Base-by-base conservation (phyloP, 1,140 invertebrate species). In the Steinernema khuongi region DNA sequence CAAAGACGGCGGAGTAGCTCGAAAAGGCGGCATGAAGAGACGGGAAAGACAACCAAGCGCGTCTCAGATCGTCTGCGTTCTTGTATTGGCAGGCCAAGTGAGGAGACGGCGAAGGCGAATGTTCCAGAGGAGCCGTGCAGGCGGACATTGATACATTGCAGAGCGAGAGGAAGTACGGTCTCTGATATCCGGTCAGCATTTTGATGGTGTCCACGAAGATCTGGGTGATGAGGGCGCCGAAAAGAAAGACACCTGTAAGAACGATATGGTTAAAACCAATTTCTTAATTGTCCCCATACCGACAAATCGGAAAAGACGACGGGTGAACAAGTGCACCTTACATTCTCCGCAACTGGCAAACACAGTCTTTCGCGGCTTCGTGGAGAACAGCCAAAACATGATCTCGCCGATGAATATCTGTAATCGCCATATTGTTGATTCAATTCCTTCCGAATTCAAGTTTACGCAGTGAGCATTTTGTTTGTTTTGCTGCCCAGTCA, bases 381-480 rank as follows among this genome's bases (percentile, higher is more conserved):
- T 83, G 22, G 84, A 85, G 72, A 84, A 84, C 17, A 84, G 69
- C 83, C 83, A 84, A 73, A 84, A 84, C 81, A 84, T 84, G 2
- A 85, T 68, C 73, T 84, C 83, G 72, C 83, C 83, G 36, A 84
- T 80, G 31, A 85, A 75, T 14, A 84, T 85, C 82, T 83, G 33
- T 30, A 83, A 83, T 30, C 60, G 19, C 41, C n/a, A 11, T 30
- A 17, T 78, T 76, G 31, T 29, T 68, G 14, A 77, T 43, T 1
- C n/a, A 17, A 19, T 73, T 29, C 17, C 31, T 70, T 31, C 14
- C 11, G 4, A 70, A 22, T 1, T 22, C 28, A 73, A 26, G 30
- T 73, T 71, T 30, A n/a, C 68, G 7, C 11, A 31, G 28, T 30
- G 17, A n/a, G 68, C 33, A 41, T 69, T 69, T 22, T 69, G 68